Conservation (phyloP, 2,888 invertebrate species). For the Lasioglossum marginatum region DNA sequence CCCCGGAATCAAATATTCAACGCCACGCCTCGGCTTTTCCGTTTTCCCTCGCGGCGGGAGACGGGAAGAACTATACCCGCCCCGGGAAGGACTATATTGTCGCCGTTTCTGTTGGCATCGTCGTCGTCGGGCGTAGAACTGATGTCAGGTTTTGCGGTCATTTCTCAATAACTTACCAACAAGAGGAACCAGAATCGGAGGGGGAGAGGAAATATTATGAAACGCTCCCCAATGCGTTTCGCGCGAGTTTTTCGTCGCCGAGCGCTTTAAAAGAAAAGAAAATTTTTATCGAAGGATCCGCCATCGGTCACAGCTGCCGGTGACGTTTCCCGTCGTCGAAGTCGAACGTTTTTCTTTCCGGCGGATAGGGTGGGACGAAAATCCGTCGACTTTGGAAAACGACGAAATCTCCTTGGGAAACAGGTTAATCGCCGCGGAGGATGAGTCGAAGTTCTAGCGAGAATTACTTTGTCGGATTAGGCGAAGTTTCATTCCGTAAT, state of each 20-base stretch:
- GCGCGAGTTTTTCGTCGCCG: not conserved
- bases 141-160: not conserved
- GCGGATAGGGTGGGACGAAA: no score
- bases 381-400: not conserved
- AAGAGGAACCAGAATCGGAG: no score
- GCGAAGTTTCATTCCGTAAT: slow-evolving; percentile 9
- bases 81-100: not conserved
- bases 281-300: not conserved
- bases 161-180: slow-evolving; percentile 1
- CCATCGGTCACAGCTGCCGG: not conserved
- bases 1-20: slow-evolving; percentile 44
- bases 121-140: not conserved
- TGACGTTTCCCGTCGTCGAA: not conserved
- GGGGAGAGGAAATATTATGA: not conserved
- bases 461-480: slow-evolving; percentile 19
- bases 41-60: slow-evolving; percentile 26
- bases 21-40: slow-evolving; percentile 26
- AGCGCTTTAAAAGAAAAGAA: not conserved
- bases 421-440: not conserved
- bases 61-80: not conserved
- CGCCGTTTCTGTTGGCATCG: not conserved
- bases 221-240: not conserved
- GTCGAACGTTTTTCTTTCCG: not conserved
- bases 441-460: not conserved
- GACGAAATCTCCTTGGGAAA: not conserved